Evolutionary conservation across 1,140 invertebrate species (phyloP), one percentile per base, ranked within the genome.

Genomic region (Oncopodura yosiiana): DNA sequence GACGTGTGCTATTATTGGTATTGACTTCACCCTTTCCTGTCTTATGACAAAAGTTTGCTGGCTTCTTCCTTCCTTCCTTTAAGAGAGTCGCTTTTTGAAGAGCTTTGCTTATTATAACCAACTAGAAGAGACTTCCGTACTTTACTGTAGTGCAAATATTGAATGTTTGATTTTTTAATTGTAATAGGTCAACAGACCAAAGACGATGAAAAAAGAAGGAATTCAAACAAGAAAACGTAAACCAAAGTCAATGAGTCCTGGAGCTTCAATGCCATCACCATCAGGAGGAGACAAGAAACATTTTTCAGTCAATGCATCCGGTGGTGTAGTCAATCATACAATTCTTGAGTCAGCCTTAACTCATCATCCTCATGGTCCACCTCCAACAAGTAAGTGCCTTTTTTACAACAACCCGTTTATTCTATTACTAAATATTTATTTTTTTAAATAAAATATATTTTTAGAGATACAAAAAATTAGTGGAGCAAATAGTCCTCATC

Each of bases 181-280:
- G 26, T n/a, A n/a, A 3, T 29, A 73, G 71, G 69, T 71, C 11
- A 63, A 72, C 70, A 75, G 89, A 52, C 94, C 94, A 5, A 78
- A 90, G 57, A 87, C 91, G 24, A 96, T 97, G 92, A 79, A 92
- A 65, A 87, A 94, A 67, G 93, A 96, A 67, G 93, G 90, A 8
- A 96, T 97, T 68, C 93, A 96, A 72, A 96, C 92, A 16, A 74
- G 94, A 58, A 87, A 94, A 72, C 79, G 94, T 63, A 82, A 93
- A 67, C 89, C 89, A 3, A 83, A 86, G 38, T 60, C 56, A 58
- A 32, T 37, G 24, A 11, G 27, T 21, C 30, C 38, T 38, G 37
- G 23, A 12, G 18, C 24, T 21, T 36, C 24, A 16, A 5, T 29
- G 24, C 24, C 41, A 11, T 23, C 30, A 23, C 39, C 41, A 2